Conservation (phyloP, 2,113 vertebrate genomes). For the Rhinolophus sinicus region DNA sequence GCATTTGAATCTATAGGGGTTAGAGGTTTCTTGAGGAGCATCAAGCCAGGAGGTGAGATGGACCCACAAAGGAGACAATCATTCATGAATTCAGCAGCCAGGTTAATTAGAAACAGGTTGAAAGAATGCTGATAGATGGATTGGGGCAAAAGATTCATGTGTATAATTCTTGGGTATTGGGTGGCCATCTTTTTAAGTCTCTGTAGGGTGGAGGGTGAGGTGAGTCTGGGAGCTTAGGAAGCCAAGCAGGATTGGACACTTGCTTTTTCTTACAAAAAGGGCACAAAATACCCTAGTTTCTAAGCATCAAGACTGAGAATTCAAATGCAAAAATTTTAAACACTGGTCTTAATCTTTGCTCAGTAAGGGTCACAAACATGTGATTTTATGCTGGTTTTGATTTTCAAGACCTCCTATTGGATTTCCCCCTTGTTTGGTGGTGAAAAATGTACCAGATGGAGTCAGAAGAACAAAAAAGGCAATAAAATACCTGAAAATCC, state of each 20-base stretch:
- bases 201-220: neutral
- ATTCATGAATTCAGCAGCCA: neutral
- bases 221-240: neutral
- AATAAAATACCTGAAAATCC: constrained; percentile 23
- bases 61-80: neutral
- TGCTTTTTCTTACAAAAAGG: neutral
- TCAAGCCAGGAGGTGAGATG: neutral
- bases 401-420: neutral
- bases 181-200: neutral
- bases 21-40: neutral
- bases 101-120: neutral
- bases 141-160: neutral
- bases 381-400: neutral
- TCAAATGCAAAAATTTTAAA: neutral
- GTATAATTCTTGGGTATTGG: neutral
- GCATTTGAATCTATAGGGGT: neutral
- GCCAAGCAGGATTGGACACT: neutral
- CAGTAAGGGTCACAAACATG: neutral
- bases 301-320: neutral
- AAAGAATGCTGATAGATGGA: neutral
- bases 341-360: neutral
- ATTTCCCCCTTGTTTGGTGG: neutral
- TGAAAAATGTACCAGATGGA: neutral
- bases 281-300: neutral
- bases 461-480: constrained; percentile 1